Evolutionary conservation across 2,888 invertebrate species (phyloP), one percentile per base, ranked within the genome.

Genomic region (Caenorhabditis doughertyi): DNA sequence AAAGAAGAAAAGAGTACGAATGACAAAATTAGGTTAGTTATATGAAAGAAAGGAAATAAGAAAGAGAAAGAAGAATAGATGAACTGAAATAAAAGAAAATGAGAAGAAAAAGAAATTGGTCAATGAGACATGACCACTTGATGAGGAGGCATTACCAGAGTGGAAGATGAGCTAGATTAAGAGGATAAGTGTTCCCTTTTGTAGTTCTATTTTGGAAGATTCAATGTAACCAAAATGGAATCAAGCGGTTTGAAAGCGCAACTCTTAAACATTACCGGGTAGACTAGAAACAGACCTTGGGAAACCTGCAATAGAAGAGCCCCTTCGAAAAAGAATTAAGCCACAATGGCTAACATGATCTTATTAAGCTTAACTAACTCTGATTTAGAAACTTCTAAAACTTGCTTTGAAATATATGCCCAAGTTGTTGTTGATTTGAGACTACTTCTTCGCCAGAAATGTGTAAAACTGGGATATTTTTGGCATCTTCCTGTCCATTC

Each of bases 61-160:
- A 49, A 74, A 11, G 8, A 32, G n/a, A 27, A 51, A 51, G 55
- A 64, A 47, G 55, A 65, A 65, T 56, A 27, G 68, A 64, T 64
- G 64, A 11, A 51, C 65, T 65, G 51, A 51, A 65, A 65, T 47
- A 35, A 35, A 65, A 51, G 39, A 60, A 44, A 64, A 32, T 25
- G 62, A 42, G 56, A 18, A 44, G 21, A 58, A 42, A 32, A 39
- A 70, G 42, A n/a, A 70, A 77, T 70, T 70, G 77, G 56, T 56
- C 70, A 79, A 70, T 70, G 77, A 64, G 67, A 76, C 76, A 56
- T 76, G 76, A 68, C 76, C 76, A 60, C 60, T 68, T 68, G 76
- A 68, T 68, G 67, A 60, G 3, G 49, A n/a, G 47, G 23, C 39
- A 47, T 39, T 18, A 16, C n/a, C 4, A n/a, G 1, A 23, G 18